A percentile compares a stretch with the other conserved stretches of the same genome.
phyloP scores from a whole-genome alignment of 2,888 invertebrate species.

The Agonopterix arenella region DNA sequence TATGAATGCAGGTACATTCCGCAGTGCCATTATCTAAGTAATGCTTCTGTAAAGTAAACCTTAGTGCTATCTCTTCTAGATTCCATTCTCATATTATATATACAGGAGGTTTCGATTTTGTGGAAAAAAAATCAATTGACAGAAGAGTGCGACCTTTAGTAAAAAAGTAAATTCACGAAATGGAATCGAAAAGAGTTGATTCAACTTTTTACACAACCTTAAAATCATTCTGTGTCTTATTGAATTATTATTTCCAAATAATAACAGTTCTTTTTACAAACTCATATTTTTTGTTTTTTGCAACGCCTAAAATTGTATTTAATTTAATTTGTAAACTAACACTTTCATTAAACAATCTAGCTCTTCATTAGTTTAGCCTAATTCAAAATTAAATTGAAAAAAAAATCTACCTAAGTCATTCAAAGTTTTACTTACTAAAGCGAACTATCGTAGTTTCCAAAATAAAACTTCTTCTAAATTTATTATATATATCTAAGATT shows the following conservation, averaged over 20 bases:
- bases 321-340: constrained; percentile 16
- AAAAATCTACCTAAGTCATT: constrained; percentile 52
- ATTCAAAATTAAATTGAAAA: constrained; percentile 54
- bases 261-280: constrained; percentile 5
- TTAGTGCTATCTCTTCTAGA: neutral
- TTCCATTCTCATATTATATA: neutral
- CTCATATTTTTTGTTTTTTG: constrained; percentile 9
- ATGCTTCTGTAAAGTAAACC: constrained; percentile 49
- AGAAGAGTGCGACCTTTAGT: no score
- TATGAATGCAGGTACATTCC: constrained; percentile 71
- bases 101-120: no score
- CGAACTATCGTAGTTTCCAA: constrained; percentile 64
- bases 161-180: no score
- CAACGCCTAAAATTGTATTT: no score
- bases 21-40: constrained; percentile 68
- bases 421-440: constrained; percentile 51
- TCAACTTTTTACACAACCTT: no score
- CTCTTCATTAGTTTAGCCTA: constrained; percentile 63
- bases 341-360: constrained; percentile 34
- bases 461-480: constrained; percentile 67
- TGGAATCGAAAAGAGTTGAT: no score
- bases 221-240: no score
- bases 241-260: constrained; percentile 3
- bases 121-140: no score
- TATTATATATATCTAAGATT: constrained; percentile 51